phyloP scores from a whole-genome alignment of 1,140 invertebrate genomes.

The silkworm (Bombyx mori) region DNA sequence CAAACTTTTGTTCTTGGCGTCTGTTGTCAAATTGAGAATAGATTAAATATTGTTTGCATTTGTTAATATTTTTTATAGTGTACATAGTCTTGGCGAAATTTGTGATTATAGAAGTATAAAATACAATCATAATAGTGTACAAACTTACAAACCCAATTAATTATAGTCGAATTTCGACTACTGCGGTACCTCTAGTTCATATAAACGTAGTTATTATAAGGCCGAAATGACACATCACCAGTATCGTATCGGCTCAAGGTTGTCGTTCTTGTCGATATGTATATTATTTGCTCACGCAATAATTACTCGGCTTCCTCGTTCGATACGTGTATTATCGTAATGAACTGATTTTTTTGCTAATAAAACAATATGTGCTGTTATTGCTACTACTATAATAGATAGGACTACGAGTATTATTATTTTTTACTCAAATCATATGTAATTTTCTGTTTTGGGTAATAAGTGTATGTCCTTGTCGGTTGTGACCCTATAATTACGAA shows the following conservation, averaged over 20 bases:
- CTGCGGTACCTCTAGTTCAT: not conserved
- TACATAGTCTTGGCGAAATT: no score
- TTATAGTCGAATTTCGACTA: no score
- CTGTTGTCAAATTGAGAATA: no score
- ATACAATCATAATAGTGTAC: no score
- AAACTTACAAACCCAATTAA: no score
- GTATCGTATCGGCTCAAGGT: conserved; percentile 20
- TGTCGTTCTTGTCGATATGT: conserved; percentile 7
- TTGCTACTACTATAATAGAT: not conserved
- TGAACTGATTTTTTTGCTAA: not conserved
- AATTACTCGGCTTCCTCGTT: not conserved
- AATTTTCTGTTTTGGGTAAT: no score
- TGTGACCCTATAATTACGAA: not conserved
- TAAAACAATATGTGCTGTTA: not conserved
- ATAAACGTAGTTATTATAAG: not conserved
- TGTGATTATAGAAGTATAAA: no score
- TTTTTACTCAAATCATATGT: not conserved
- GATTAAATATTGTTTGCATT: no score
- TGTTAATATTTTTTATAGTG: no score
- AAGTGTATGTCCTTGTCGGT: conserved; percentile 1
- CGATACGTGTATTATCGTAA: not conserved
- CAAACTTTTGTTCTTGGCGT: no score
- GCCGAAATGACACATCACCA: conserved; percentile 10
- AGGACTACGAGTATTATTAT: not conserved
- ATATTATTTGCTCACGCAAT: not conserved